A percentile compares a stretch with the other conserved stretches of the same genome.
These are phyloP conservation scores for Gasterosteus nipponicus DNA, from an alignment of 2,113 vertebrate species.

Conservation along the genomic window DNA sequence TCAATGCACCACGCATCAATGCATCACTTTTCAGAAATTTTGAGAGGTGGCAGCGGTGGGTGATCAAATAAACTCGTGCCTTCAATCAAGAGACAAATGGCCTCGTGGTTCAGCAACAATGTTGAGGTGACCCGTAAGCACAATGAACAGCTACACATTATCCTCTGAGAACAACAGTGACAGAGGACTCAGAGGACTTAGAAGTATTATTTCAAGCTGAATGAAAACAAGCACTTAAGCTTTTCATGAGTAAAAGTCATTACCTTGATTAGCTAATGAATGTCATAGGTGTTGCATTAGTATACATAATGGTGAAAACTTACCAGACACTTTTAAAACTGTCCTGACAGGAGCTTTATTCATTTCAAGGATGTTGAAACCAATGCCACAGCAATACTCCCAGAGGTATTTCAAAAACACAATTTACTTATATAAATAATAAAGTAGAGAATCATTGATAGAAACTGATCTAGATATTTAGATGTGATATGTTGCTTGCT, in stretches of 20 bases:
- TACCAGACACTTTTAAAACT: slow-evolving; percentile 21
- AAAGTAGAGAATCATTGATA: neutral
- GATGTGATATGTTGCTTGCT: no score
- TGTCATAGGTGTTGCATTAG: slow-evolving; percentile 59
- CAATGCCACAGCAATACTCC: neutral
- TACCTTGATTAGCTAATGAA: slow-evolving; percentile 47
- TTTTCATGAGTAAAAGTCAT: slow-evolving; percentile 50
- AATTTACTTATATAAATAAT: neutral
- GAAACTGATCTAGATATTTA: neutral
- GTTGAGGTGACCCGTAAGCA: slow-evolving; percentile 15
- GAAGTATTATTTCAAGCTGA: slow-evolving; percentile 59
- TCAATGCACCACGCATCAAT: neutral
- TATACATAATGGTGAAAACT: slow-evolving; percentile 20
- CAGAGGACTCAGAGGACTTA: slow-evolving; percentile 29
- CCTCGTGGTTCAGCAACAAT: slow-evolving; percentile 17
- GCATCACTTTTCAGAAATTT: slow-evolving; percentile 6
- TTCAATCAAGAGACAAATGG: slow-evolving; percentile 19
- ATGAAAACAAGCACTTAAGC: slow-evolving; percentile 62
- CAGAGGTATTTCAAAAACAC: neutral
- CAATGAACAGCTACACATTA: slow-evolving; percentile 5
- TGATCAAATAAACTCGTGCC: neutral
- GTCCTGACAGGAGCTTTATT: slow-evolving; percentile 10
- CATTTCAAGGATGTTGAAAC: slow-evolving; percentile 32
- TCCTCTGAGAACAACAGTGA: neutral
- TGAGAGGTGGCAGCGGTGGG: neutral